Base-by-base conservation (phyloP, 35 echinoderm and acorn worm species). In the Apostichopus japonicus region DNA sequence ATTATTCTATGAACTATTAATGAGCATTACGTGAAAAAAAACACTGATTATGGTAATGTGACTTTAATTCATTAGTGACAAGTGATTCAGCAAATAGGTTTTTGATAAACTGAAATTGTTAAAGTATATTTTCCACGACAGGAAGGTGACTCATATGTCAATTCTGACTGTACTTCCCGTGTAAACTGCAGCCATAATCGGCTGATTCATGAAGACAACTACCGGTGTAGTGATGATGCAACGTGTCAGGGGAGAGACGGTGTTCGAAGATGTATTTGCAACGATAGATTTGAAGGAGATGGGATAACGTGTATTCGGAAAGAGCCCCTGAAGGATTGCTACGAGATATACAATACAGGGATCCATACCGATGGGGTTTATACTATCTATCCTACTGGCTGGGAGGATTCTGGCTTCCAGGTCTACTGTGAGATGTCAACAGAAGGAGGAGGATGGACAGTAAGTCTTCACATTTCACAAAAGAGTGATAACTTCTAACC, bases 401-500 rank as follows among this genome's bases (percentile, higher is more conserved):
- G 71, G 71, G 71, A 75, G 71, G 71, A 75, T 44, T 82, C 79
- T 17, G 54, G 79, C 15, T 82, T 82, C 44, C 79, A 5, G 8
- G 79, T 82, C 9, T 82, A 82, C 19, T 82, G 79, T 82, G 79
- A 82, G 44, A 82, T 82, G 79, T 82, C 79, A 24, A 82, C 79
- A 52, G 79, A 82, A 5, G 79, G 79, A 82, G 79, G 79, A 54
- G 79, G 79, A 16, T 82, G 79, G 79, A 82, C 79, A 17, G 79
- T 82, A 51, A 82, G 79, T 82, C 33, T 44, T 44, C 33, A 44
- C 33, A 44, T 44, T 44, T 4, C 33, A 44, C 4, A 44, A 44
- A 3, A 44, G 33, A 44, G 33, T 44, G 33, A 44, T 44, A 44
- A 44, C 33, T 44, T 44, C 33, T 44, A 44, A 44, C 33, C 33